Evolutionary conservation across 2,888 invertebrate genomes (phyloP), one percentile per base, ranked within the genome.

Genomic region (Harmothoe impar): DNA sequence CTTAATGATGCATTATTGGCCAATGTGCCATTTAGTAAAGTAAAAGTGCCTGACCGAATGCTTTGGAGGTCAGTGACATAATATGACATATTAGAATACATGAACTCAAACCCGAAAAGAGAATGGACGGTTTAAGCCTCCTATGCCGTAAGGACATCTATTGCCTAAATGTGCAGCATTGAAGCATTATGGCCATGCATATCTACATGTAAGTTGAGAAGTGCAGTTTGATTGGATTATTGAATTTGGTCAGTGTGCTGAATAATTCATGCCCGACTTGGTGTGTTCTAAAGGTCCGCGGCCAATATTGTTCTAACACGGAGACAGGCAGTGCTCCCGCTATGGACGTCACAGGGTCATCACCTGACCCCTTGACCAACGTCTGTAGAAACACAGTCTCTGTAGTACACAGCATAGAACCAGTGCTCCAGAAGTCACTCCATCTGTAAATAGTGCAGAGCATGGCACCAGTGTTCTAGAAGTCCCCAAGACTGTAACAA

Each of bases 221-320:
- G 62, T 62, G 62, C 62, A 20, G 62, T 62, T 62, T n/a, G 62
- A n/a, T 72, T 72, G 25, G 20, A 23, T 29, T 72, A 25, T 72
- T 72, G 29, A 72, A 29, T 72, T 25, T 72, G 72, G 72, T 72
- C 72, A 72, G 15, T 72, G 29, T 29, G 25, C 10, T 72, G 72
- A 72, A 72, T 72, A 72, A 72, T 72, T 72, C 72, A 72, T 72
- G 20, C 29, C 3, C 29, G 72, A 25, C 29, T n/a, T 20, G 5
- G 10, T 29, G 72, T 29, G 20, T 29, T 29, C 25, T 29, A 29
- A 62, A n/a, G 62, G 62, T 62, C 23, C 10, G 1, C 62, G 20
- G 25, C 31, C 72, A 72, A 72, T 72, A 72, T 72, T 72, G 72
- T 25, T 72, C 62, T 62, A 62, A n/a, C 12, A 62, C 62, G 5